Evolutionary conservation across 2,888 invertebrate species (phyloP).

Genomic region (Scaptomyza caliginosa): DNA sequence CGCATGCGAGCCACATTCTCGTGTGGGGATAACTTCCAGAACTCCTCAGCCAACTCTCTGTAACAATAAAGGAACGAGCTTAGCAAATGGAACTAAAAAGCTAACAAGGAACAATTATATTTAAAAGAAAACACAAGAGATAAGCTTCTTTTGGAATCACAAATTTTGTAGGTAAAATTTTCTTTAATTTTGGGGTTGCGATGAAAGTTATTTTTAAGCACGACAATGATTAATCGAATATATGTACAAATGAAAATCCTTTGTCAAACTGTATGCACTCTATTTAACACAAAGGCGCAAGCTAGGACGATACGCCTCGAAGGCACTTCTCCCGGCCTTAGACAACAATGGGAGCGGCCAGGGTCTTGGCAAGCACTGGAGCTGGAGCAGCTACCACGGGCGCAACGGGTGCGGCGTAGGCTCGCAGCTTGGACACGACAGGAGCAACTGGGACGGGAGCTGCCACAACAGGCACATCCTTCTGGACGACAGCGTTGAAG

Average conservation of each 20-base stretch:
- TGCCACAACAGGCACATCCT: conserved; percentile 67
- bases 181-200: conserved; percentile 60
- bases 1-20: conserved; percentile 88
- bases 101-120: background rate
- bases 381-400: conserved; percentile 68
- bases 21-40: conserved; percentile 87
- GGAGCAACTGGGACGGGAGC: conserved; percentile 64
- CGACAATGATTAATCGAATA: conserved; percentile 81
- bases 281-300: conserved; percentile 42
- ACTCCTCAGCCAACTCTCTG: conserved; percentile 83
- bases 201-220: conserved; percentile 81
- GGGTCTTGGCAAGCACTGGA: conserved; percentile 76
- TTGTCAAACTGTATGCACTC: conserved; percentile 67
- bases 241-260: conserved; percentile 83
- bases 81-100: background rate
- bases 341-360: conserved; percentile 78
- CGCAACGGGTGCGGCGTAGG: conserved; percentile 57
- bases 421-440: conserved; percentile 64
- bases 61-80: conserved; percentile 45
- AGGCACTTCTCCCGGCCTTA: conserved; percentile 41
- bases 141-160: conserved; percentile 29
- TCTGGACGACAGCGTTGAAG: conserved; percentile 82
- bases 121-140: background rate
- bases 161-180: conserved; percentile 40
- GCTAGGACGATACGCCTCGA: conserved; percentile 32